Evolutionary conservation across 2,797 vertebrate species (phyloP), one percentile per base, ranked within the genome.

Genomic region (Trematomus bernacchii): DNA sequence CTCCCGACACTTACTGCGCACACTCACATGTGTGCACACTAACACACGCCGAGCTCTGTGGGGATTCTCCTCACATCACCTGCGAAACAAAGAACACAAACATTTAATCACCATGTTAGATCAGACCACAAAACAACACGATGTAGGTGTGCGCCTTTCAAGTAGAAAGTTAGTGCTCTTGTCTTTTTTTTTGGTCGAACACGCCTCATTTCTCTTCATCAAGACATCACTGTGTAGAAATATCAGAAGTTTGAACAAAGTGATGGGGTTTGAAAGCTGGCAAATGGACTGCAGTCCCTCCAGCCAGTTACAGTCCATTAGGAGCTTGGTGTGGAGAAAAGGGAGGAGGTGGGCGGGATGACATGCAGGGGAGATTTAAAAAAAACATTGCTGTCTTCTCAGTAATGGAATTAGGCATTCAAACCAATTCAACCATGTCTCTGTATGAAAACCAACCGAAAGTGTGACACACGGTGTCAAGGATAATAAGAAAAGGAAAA

Each of bases 1-100:
- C 71, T 60, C 40, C 40, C 33, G 58, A 69, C 71, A n/a, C 47
- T 40, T 66, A 44, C 86, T 84, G 48, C 3, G 63, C 51, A 66
- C 43, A 11, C 15, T 72, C 13, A 71, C 59, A 61, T 48, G 71
- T 50, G 64, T 60, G 23, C 11, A 69, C 65, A 76, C 33, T 65
- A 7, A 84, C 47, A 72, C 18, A 50, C 12, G 6, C 57, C 53
- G 1, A 77, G 79, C 60, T 82, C 52, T 59, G 72, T 48, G 68
- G 47, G 15, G 46, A 75, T 70, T 12, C 71, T 85, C 80, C 79
- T 94, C 89, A 94, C 92, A 93, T 89, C 83, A 92, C 92, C 93
- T 94, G 84, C 40, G 83, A 86, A 59, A 80, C 47, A 80, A 16
- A 62, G 46, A 48, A 37, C 4, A 61, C 15, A 50, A 50, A 66